Base-by-base conservation (phyloP, 2,888 invertebrate genomes). In the Drosophila nr. fundita region DNA sequence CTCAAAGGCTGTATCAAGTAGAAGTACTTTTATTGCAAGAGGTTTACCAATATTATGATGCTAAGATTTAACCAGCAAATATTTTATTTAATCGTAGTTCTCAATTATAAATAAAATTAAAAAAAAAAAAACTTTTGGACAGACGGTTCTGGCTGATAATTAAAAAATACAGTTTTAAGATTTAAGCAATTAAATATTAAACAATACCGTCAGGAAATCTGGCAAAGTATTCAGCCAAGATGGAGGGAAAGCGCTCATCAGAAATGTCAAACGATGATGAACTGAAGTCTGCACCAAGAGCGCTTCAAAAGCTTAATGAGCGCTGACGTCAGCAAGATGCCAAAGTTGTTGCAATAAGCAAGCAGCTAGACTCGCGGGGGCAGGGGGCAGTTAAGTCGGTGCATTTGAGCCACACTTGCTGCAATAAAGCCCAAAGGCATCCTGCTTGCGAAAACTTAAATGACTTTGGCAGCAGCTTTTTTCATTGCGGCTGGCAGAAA, bases 221-320 rank as follows among this genome's bases (percentile, higher is more conserved):
- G 5, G 4, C 1, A 27, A 27, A 30, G 15, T 1, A 18, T 5
- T 1, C 10, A n/a, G 27, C 32, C 30, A 30, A 48, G 18, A 58
- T 48, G 36, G 48, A 50, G 49, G 40, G 18, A 52, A 38, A 2
- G 10, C 7, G 21, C 13, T 13, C 11, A 40, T 40, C 36, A 58
- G 42, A 36, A 42, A 62, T 66, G 52, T 59, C 54, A 45, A 53
- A 42, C 32, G 13, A n/a, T 36, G 59, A 48, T 55, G 48, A 48
- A 34, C 45, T 18, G 29, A 36, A 40, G 48, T 27, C 34, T 27
- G 4, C 50, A 34, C 29, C 45, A 40, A n/a, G n/a, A 30, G 21
- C 57, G n/a, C 48, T 52, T 61, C 34, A 50, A 58, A 69, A 69
- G 64, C 73, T 69, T 79, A 80, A 79, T 79, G 81, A 81, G 68